Conservation (phyloP, 2,113 vertebrate species). For the Aramus guarauna region DNA sequence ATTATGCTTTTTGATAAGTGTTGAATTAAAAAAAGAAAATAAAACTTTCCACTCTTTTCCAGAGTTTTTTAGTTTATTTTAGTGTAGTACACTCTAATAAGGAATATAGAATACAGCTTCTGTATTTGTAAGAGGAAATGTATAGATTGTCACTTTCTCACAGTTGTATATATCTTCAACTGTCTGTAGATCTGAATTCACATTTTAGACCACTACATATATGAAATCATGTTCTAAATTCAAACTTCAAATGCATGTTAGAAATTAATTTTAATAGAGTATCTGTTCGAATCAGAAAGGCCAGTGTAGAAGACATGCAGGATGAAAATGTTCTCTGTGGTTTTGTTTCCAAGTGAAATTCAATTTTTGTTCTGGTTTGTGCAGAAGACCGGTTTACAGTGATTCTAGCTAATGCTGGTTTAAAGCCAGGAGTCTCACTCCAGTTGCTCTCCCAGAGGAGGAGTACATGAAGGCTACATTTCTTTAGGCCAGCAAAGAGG, state of each 20-base stretch:
- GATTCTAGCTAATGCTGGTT: not conserved
- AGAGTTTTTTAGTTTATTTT: slow-evolving; percentile 14
- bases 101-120: not conserved
- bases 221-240: not conserved
- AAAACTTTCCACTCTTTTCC: not conserved
- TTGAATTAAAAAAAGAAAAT: not conserved
- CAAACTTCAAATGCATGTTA: not conserved
- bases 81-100: slow-evolving; percentile 6
- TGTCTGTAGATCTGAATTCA: not conserved
- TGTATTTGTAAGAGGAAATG: not conserved
- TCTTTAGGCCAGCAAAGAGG: not conserved
- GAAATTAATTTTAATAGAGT: slow-evolving; percentile 23
- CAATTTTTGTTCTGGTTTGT: not conserved
- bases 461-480: not conserved
- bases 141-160: not conserved
- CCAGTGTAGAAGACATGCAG: not conserved
- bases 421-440: not conserved
- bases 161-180: not conserved
- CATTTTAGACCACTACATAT: not conserved
- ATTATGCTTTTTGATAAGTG: slow-evolving; percentile 44
- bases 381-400: not conserved
- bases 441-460: not conserved
- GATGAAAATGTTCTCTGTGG: not conserved
- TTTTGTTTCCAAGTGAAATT: not conserved
- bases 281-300: not conserved